Evolutionary conservation across 2,113 vertebrate genomes (phyloP).

Genomic region (Arenaria interpres): DNA sequence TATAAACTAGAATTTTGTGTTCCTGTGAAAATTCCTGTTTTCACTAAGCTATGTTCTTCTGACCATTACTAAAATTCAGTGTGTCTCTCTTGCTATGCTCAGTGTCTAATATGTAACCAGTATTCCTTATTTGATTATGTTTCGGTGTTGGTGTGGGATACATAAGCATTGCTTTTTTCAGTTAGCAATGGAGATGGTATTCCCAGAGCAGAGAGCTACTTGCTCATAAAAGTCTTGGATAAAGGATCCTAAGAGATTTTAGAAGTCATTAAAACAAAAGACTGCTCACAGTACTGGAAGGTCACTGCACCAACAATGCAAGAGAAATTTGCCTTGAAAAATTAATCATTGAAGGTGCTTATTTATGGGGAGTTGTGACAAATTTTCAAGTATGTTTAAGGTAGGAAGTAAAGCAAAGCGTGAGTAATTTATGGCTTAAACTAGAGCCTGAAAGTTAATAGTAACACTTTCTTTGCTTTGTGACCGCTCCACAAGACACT

Average conservation of each 20-base stretch:
- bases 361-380: background rate
- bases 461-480: background rate
- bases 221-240: background rate
- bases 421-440: background rate
- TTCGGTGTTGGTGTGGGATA: slow-evolving; percentile 3
- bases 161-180: background rate
- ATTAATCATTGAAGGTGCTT: background rate
- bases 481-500: background rate
- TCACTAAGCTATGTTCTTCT: background rate
- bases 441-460: background rate
- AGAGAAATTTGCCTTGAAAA: background rate
- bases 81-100: background rate
- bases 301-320: background rate
- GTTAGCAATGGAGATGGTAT: background rate
- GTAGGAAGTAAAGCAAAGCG: background rate
- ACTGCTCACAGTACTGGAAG: background rate
- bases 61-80: background rate
- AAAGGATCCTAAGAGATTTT: background rate
- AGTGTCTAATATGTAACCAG: background rate
- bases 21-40: slow-evolving; percentile 17
- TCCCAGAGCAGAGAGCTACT: background rate
- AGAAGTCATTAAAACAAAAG: background rate
- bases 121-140: slow-evolving; percentile 14
- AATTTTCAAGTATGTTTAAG: background rate
- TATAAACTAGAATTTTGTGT: background rate